Base-by-base conservation (phyloP, 1,140 invertebrate species). In the Harpegnathos saltator region DNA sequence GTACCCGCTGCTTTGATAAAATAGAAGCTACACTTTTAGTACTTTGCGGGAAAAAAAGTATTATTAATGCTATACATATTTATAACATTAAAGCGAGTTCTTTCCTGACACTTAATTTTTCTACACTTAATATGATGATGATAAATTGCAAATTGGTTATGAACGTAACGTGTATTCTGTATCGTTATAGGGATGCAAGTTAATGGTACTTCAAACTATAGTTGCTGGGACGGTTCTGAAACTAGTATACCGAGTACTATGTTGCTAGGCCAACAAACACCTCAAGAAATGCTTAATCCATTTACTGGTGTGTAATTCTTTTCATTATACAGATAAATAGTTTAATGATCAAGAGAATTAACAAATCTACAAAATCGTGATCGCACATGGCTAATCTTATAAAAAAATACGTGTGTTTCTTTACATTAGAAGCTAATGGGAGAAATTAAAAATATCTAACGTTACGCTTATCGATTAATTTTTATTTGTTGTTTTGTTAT, bases 201-300 rank as follows among this genome's bases (percentile, higher is more conserved):
- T 54, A 95, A 95, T 89, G 95, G 94, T 77, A 94, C 92, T 81
- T 93, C 94, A 61, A 93, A 94, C 81, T 94, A 93, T 72, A 91
- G 92, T 82, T 94, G 94, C 83, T 95, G 95, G 95, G 94, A 95
- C 63, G 93, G 92, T 88, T 94, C 94, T 19, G 93, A 94, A 78
- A 90, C 91, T n/a, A 94, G 90, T 87, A 89, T 94, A 87, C 93
- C 92, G 44, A 94, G 90, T 68, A 94, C 92, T 52, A 94, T 94
- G 90, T 66, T 94, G 86, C 81, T 94, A 78, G 93, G 93, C 83
- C 93, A 94, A 84, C 94, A 94, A 91, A 93, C 91, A 90, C 93
- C 90, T 19, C 94, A 94, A 91, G 95, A 93, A 89, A 92, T 93
- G 86, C 91, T 91, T 87, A 93, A 87, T 91, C 93, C 92, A 61